A percentile compares a stretch with the other conserved stretches of the same genome.
These are phyloP conservation scores for Gorsachius goisagi DNA, from an alignment of 2,113 vertebrate species.

Conservation along the genomic window DNA sequence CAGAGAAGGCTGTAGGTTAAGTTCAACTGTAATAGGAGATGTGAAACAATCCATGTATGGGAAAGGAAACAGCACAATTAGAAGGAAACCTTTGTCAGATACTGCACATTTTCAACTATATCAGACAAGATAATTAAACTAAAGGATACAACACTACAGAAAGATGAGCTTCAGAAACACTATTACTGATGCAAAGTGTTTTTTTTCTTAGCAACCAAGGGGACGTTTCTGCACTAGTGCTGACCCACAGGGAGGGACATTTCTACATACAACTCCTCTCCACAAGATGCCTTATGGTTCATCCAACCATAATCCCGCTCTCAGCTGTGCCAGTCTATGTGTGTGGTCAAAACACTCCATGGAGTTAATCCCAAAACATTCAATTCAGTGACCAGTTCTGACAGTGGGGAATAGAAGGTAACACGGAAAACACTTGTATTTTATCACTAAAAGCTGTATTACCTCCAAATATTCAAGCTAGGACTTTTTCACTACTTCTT, in stretches of 20 bases:
- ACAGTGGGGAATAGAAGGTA: neutral
- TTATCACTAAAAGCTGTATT: neutral
- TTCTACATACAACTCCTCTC: neutral
- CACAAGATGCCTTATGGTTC: neutral
- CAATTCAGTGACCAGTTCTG: neutral
- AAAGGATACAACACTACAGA: neutral
- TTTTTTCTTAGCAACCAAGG: neutral
- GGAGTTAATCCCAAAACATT: neutral
- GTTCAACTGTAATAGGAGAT: neutral
- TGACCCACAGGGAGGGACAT: neutral
- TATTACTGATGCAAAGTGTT: neutral
- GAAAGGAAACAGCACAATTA: neutral
- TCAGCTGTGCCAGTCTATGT: fast-evolving
- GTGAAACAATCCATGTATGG: neutral
- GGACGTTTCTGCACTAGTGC: neutral
- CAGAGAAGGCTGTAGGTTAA: neutral
- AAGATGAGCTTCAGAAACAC: neutral
- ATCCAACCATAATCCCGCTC: neutral
- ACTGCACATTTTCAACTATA: neutral
- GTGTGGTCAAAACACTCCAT: fast-evolving
- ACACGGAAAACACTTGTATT: neutral
- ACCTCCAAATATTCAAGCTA: neutral
- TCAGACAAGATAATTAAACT: neutral
- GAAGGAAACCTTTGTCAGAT: neutral
- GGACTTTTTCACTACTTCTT: neutral